Evolutionary conservation across 2,797 vertebrate species (phyloP).

Genomic region (Pristis pectinata): DNA sequence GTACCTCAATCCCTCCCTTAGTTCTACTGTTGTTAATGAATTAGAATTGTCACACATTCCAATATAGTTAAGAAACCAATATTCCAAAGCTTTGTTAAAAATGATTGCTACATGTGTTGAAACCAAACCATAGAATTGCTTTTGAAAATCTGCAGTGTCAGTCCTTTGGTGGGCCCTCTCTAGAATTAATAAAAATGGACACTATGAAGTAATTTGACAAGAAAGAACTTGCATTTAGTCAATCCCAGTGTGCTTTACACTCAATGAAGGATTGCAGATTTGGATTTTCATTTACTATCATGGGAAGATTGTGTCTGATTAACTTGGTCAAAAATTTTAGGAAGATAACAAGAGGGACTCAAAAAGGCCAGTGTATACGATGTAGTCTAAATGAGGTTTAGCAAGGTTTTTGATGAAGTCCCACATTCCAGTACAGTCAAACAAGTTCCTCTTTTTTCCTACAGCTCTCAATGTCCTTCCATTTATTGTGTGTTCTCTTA

Average conservation of each 20-base stretch:
- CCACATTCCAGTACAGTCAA: too few species aligned
- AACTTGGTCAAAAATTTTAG: too few species aligned
- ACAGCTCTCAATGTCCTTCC: too few species aligned
- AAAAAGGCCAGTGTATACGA: too few species aligned
- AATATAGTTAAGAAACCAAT: not conserved
- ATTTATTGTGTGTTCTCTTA: too few species aligned
- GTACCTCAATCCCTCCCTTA: not conserved
- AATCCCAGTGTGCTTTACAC: not conserved
- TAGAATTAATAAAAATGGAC: not conserved
- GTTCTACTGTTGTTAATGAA: not conserved
- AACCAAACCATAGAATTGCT: not conserved
- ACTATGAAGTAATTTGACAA: not conserved
- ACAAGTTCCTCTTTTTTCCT: too few species aligned
- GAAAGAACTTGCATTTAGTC: not conserved
- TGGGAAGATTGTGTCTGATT: too few species aligned
- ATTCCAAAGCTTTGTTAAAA: not conserved
- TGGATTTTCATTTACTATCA: too few species aligned
- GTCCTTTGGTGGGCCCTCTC: not conserved
- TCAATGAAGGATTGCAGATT: not conserved
- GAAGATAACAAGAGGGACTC: too few species aligned
- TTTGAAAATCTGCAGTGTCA: not conserved
- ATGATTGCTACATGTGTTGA: not conserved
- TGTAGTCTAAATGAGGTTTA: too few species aligned
- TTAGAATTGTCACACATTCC: not conserved
- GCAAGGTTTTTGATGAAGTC: too few species aligned